These are phyloP conservation scores for Papilio xuthus DNA, from an alignment of 1,140 invertebrate species.

Conservation along the genomic window DNA sequence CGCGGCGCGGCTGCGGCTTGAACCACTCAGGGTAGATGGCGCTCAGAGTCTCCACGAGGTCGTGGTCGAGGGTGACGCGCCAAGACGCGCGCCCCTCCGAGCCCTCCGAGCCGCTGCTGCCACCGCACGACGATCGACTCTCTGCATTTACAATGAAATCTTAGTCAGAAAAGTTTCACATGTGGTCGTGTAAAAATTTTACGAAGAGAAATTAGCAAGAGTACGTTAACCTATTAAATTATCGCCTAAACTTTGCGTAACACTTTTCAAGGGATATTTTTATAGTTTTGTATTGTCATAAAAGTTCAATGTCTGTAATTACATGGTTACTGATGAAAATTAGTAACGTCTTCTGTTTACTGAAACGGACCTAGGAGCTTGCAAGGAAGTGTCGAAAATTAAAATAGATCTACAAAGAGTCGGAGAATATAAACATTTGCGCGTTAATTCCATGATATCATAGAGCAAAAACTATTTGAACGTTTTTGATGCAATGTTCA, in stretches of 20 bases:
- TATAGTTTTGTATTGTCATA: background rate
- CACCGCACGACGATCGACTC: slow-evolving; percentile 86
- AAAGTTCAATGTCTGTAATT: background rate
- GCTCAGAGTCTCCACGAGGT: slow-evolving; percentile 93
- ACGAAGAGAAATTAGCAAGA: background rate
- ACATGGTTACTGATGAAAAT: background rate
- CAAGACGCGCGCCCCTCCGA: slow-evolving; percentile 91
- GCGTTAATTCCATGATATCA: slow-evolving; percentile 23
- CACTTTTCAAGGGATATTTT: background rate
- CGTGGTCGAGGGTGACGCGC: slow-evolving; percentile 94
- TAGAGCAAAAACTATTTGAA: slow-evolving; percentile 19
- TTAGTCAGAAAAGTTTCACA: background rate
- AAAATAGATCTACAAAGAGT: slow-evolving; percentile 35
- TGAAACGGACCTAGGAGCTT: slow-evolving; percentile 18
- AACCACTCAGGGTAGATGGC: slow-evolving; percentile 96
- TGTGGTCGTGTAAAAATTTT: too few species aligned
- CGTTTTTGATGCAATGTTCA: slow-evolving; percentile 5
- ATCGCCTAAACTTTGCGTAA: background rate
- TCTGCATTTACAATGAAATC: slow-evolving; percentile 77
- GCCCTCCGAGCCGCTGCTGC: slow-evolving; percentile 80
- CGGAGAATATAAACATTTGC: slow-evolving; percentile 31
- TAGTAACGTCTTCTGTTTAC: background rate
- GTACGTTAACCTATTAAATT: background rate
- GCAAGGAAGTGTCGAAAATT: slow-evolving; percentile 20
- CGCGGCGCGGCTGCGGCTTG: slow-evolving; percentile 81